Evolutionary conservation across 1,140 invertebrate species (phyloP), one percentile per base, ranked within the genome.

Genomic region (Pachyrhynchus sulphureomaculatus): DNA sequence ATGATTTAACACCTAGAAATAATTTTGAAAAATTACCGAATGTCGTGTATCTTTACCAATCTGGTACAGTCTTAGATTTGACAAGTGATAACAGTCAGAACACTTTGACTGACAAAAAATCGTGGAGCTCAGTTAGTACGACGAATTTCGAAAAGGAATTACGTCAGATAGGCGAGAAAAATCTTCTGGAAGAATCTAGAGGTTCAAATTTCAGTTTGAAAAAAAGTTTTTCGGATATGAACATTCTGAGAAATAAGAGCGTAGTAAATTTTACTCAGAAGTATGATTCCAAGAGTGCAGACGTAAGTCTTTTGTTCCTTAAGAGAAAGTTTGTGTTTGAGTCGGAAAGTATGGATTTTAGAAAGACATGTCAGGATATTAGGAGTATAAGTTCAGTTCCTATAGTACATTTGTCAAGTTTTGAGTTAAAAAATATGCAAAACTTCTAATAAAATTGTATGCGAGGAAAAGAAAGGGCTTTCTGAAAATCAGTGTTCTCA

Each of bases 361-460:
- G 56, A 8, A 59, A 51, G 20, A 59, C 56, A 10, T 56, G 53
- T 34, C 53, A 56, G 24, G 53, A 56, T 45, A 56, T 56, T 17
- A 29, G 53, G n/a, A 56, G 53, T 13, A 45, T 56, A 5, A n/a
- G 21, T n/a, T 56, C 53, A 4, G 18, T 24, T 3, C 53, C 53
- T 2, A 15, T 17, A n/a, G 10, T 32, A 4, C 53, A 56, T 21
- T 41, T 29, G 2, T n/a, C 34, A 12, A 12, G 23, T 8, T 54
- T 54, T 15, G 4, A 20, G 34, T 1, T 21, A 8, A 18, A 15
- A 20, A 18, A 20, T 20, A 4, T 3, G 8, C 8, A 20, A 21
- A 12, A 2, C 39, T 42, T 9, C 6, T 18, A 18, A 37, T 13
- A 37, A 37, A n/a, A n/a, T n/a, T 37, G 20, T 2, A 20, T 3